Evolutionary conservation across 1,140 invertebrate genomes (phyloP).

Genomic region (Ceratina japonica): DNA sequence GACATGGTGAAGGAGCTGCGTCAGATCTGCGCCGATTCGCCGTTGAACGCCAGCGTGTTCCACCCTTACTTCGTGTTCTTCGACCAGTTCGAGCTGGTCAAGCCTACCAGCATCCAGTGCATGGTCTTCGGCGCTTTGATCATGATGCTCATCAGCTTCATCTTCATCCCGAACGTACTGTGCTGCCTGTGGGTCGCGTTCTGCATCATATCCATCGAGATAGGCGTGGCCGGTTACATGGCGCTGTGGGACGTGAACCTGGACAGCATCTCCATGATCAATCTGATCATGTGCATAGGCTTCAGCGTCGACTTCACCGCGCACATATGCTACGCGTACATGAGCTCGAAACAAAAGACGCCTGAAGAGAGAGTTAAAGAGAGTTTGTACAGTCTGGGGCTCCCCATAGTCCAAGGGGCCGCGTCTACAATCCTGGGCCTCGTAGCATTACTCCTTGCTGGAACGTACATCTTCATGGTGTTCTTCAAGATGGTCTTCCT

Average conservation of each 20-base stretch:
- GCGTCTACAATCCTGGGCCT: conserved; percentile 96
- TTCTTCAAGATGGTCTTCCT: conserved; percentile 99
- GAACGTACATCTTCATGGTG: conserved; percentile 98
- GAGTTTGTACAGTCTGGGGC: conserved; percentile 92
- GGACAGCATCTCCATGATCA: conserved; percentile 99
- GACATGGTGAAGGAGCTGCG: conserved; percentile 92
- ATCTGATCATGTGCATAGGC: conserved; percentile 98
- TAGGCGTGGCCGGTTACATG: conserved; percentile 98
- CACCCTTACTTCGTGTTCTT: conserved; percentile 98
- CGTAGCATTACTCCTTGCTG: conserved; percentile 90
- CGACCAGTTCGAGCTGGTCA: conserved; percentile 95
- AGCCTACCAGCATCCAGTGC: conserved; percentile 95
- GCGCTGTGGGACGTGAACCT: conserved; percentile 96
- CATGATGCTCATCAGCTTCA: conserved; percentile 97
- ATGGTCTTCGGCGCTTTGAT: conserved; percentile 94
- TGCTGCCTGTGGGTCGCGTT: conserved; percentile 97
- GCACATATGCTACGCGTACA: conserved; percentile 98
- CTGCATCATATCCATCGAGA: conserved; percentile 96
- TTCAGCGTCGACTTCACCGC: conserved; percentile 99
- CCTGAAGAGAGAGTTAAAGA: conserved; percentile 90
- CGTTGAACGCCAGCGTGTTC: conserved; percentile 93
- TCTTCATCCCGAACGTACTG: conserved; percentile 96
- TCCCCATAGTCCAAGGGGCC: conserved; percentile 97
- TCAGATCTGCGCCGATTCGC: conserved; percentile 87
- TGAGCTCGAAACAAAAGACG: conserved; percentile 90